Evolutionary conservation across 1,140 invertebrate species (phyloP).

Genomic region (Scaptodrosophila lebanonensis): DNA sequence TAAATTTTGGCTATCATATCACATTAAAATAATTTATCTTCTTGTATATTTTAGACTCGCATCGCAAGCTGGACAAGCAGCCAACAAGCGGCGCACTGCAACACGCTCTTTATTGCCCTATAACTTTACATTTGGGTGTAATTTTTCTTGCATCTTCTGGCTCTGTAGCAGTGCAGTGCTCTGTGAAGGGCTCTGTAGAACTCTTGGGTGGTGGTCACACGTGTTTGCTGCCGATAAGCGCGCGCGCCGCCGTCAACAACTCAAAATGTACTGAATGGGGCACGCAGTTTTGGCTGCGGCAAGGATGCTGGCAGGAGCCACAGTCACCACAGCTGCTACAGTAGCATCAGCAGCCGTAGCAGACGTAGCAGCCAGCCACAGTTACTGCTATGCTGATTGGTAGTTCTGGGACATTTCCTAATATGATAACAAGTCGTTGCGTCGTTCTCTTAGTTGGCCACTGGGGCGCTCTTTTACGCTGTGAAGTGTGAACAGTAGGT

Average conservation of each 20-base stretch:
- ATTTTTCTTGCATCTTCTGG: slow-evolving; percentile 53
- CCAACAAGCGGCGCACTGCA: not conserved
- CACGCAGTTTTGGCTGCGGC: slow-evolving; percentile 16
- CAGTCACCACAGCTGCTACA: slow-evolving; percentile 14
- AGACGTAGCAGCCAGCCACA: too few relatives aligned
- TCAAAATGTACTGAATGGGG: slow-evolving; percentile 62
- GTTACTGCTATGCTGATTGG: slow-evolving; percentile 39
- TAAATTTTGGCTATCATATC: slow-evolving; percentile 62
- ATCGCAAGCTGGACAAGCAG: slow-evolving; percentile 1
- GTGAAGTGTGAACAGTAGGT: slow-evolving; percentile 45
- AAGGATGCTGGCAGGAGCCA: slow-evolving; percentile 18
- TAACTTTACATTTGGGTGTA: slow-evolving; percentile 54
- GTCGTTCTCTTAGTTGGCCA: slow-evolving; percentile 26
- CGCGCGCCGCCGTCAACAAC: slow-evolving; percentile 64
- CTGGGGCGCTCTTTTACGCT: not conserved
- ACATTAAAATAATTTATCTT: slow-evolving; percentile 71
- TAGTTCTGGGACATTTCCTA: slow-evolving; percentile 9
- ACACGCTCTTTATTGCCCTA: slow-evolving; percentile 35
- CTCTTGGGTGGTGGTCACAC: too few relatives aligned
- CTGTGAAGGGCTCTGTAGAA: too few relatives aligned
- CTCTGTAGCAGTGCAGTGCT: slow-evolving; percentile 15
- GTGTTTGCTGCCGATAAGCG: slow-evolving; percentile 46
- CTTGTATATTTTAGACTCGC: slow-evolving; percentile 25
- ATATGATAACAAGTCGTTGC: slow-evolving; percentile 26
- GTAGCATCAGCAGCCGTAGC: slow-evolving; percentile 20